Evolutionary conservation across 2,113 vertebrate species (phyloP), one percentile per base, ranked within the genome.

Genomic region (Poicephalus gulielmi): DNA sequence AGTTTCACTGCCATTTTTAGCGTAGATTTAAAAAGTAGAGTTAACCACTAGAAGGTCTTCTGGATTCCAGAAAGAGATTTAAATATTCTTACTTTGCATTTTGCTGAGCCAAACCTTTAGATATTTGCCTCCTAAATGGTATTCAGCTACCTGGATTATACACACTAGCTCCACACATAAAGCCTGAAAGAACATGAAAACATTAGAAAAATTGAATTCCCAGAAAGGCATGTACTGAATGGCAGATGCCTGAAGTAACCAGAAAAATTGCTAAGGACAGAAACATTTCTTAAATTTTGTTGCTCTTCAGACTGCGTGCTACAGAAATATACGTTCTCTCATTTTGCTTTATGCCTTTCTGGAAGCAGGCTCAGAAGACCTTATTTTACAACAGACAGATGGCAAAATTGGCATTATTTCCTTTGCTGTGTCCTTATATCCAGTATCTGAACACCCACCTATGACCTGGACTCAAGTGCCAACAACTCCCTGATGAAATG

Each of bases 381-480:
- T 86, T 87, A 16, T 84, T 90, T 78, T 86, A 35, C 50, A 81
- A 59, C 2, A 70, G 68, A 81, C 46, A 94, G 84, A 94, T 81
- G 83, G 73, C 46, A 94, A 92, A 96, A 95, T 14, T 92, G 81
- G 55, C 81, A 81, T 15, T 37, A 31, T 81, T 84, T 95, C 30
- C 37, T 57, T 57, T 62, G 10, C 20, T 77, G 8, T 73, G 55
- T 23, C 41, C 46, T 89, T 86, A 55, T 75, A 93, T 69, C 41
- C 43, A 75, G 25, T 46, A 78, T 59, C 50, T 59, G 44, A 78
- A 89, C 15, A 37, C 15, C 91, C 60, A 84, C 15, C 6, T 28
- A 92, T 86, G 84, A 86, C 33, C 37, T 86, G 39, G 5, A 75
- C 84, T 86, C 46, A 64, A n/a, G n/a, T 79, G 46, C 31, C 90